Conservation (phyloP, 2,888 invertebrate genomes). For the Drosophila diplacantha region DNA sequence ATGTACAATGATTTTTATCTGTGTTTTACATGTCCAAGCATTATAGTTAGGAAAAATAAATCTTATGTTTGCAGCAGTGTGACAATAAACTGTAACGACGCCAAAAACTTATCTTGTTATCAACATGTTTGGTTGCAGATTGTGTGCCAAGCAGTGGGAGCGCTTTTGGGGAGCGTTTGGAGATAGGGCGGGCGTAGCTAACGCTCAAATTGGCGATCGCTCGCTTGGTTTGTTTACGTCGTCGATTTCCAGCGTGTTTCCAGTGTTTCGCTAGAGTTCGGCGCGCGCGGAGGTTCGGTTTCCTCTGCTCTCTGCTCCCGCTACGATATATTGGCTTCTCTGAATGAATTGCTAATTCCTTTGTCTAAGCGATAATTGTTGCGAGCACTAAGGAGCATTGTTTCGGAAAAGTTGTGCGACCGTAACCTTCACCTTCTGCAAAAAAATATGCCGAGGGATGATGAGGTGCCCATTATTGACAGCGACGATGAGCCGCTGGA, state of each 20-base stretch:
- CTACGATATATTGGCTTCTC: conserved; percentile 14
- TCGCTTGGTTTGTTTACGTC: conserved; percentile 32
- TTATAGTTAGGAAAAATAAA: conserved; percentile 1
- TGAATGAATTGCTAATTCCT: conserved; percentile 59
- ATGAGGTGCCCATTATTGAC: conserved; percentile 26
- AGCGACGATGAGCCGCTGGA: conserved; percentile 28
- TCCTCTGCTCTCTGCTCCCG: conserved; percentile 1
- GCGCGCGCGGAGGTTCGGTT: conserved; percentile 25
- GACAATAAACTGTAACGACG: conserved; percentile 28
- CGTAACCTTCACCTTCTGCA: conserved; percentile 8
- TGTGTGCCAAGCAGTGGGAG: conserved; percentile 2
- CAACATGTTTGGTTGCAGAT: neutral
- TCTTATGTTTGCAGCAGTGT: conserved; percentile 13
- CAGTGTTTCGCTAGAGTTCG: conserved; percentile 41
- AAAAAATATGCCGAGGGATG: conserved; percentile 10
- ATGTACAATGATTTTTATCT: conserved; percentile 14
- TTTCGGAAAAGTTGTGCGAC: conserved; percentile 17
- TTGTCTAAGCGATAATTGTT: conserved; percentile 45
- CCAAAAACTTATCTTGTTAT: conserved; percentile 4
- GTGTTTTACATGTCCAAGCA: conserved; percentile 18
- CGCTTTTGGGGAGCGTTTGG: neutral
- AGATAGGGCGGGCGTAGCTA: conserved; percentile 20
- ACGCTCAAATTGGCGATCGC: conserved; percentile 23
- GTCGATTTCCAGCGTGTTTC: conserved; percentile 4
- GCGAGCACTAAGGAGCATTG: conserved; percentile 1